Conservation (phyloP, 2,797 vertebrate genomes). For the Chrysocyon brachyurus region DNA sequence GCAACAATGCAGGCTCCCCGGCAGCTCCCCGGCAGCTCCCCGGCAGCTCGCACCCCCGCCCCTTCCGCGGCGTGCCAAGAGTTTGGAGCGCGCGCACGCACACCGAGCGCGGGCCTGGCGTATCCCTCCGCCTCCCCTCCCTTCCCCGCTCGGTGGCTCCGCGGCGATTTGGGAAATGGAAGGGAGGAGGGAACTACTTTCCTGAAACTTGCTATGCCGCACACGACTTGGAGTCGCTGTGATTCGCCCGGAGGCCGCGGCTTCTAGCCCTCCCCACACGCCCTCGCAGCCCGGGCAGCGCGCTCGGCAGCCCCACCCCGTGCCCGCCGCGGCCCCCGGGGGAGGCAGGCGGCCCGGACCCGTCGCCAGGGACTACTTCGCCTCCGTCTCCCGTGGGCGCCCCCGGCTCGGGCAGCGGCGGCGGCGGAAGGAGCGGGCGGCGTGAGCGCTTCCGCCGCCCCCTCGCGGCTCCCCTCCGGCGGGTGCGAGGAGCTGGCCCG, state of each 20-base stretch:
- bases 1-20: conserved; percentile 75
- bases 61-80: conserved; percentile 80
- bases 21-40: conserved; percentile 59
- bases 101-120: background rate
- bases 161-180: conserved; percentile 79
- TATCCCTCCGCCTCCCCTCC: conserved; percentile 84
- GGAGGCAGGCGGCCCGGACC: background rate
- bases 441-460: conserved; percentile 85
- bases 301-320: background rate
- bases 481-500: conserved; percentile 73
- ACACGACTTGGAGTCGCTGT: conserved; percentile 75
- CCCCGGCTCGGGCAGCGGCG: conserved; percentile 77
- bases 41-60: conserved; percentile 71
- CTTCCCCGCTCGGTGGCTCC: conserved; percentile 23
- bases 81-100: conserved; percentile 85
- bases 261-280: background rate
- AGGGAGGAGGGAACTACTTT: conserved; percentile 87
- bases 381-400: conserved; percentile 76
- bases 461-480: conserved; percentile 72
- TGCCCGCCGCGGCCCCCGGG: background rate
- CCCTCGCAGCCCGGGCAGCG: background rate
- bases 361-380: conserved; percentile 84
- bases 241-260: conserved; percentile 66
- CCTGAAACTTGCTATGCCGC: conserved; percentile 83
- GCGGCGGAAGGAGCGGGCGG: conserved; percentile 88